These are phyloP conservation scores for Clusia tigrina DNA, from an alignment of 2,888 invertebrate species.

Conservation along the genomic window DNA sequence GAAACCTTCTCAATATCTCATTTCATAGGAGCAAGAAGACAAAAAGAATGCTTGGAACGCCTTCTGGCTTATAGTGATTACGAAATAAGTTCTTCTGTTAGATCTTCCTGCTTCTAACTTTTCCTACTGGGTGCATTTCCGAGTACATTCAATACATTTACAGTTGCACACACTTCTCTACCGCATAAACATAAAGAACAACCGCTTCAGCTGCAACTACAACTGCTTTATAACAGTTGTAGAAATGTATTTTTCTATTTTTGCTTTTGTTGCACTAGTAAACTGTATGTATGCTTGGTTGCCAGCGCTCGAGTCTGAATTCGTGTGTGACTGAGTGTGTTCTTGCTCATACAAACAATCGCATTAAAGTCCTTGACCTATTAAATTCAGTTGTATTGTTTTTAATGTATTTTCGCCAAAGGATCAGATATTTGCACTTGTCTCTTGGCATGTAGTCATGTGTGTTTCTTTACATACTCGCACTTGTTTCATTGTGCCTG, in stretches of 20 bases:
- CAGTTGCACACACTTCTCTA: neutral
- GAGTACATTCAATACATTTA: neutral
- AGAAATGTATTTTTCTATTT: neutral
- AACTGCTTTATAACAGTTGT: neutral
- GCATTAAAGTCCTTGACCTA: conserved; percentile 11
- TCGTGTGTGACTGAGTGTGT: neutral
- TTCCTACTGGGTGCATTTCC: too few relatives aligned
- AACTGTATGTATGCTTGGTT: too few relatives aligned
- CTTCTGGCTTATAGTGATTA: too few relatives aligned
- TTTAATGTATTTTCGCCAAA: neutral
- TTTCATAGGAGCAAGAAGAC: too few relatives aligned
- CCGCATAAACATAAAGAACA: neutral
- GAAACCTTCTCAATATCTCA: too few relatives aligned
- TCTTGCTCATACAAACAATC: neutral
- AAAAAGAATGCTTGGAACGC: too few relatives aligned
- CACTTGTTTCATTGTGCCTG: neutral
- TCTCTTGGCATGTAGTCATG: conserved; percentile 2
- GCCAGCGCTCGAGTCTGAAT: too few relatives aligned
- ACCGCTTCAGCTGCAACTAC: neutral
- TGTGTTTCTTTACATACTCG: neutral
- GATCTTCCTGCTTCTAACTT: too few relatives aligned
- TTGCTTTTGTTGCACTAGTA: neutral
- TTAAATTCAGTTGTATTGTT: conserved; percentile 6
- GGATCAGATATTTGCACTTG: conserved; percentile 7
- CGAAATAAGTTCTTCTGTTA: too few relatives aligned